phyloP scores from a whole-genome alignment of 2,888 invertebrate genomes.

The Tachina fera region DNA sequence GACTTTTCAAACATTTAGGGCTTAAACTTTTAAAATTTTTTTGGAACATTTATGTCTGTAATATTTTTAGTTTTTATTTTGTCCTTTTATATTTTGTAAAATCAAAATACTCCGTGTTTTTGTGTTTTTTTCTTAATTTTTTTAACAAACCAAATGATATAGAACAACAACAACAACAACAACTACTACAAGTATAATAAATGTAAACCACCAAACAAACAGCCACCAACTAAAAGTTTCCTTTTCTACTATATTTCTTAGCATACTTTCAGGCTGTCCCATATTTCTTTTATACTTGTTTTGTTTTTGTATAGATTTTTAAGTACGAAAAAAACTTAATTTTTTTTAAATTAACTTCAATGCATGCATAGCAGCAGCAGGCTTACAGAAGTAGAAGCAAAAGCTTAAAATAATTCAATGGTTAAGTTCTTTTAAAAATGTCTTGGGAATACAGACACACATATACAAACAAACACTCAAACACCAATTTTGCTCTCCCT shows the following conservation, averaged over 20 bases:
- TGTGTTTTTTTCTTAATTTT: not conserved
- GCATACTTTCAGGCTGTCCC: not conserved
- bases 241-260: not conserved
- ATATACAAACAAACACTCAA: too few relatives aligned
- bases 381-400: not conserved
- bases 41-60: not conserved
- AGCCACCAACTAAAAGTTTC: not conserved
- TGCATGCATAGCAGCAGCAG: not conserved
- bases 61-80: not conserved
- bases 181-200: not conserved
- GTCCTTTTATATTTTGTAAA: not conserved
- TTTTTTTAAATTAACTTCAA: conserved; percentile 1
- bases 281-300: not conserved
- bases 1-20: not conserved
- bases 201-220: not conserved
- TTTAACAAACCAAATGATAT: not conserved
- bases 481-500: not conserved
- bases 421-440: not conserved
- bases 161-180: not conserved
- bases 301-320: not conserved
- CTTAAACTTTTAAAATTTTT: not conserved
- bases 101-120: conserved; percentile 1
- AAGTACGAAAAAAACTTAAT: not conserved
- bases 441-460: too few relatives aligned
- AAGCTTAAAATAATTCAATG: not conserved